A percentile compares a stretch with the other conserved stretches of the same genome.
Conservation (phyloP, 2,888 invertebrate species). For the Rhingia rostrata region DNA sequence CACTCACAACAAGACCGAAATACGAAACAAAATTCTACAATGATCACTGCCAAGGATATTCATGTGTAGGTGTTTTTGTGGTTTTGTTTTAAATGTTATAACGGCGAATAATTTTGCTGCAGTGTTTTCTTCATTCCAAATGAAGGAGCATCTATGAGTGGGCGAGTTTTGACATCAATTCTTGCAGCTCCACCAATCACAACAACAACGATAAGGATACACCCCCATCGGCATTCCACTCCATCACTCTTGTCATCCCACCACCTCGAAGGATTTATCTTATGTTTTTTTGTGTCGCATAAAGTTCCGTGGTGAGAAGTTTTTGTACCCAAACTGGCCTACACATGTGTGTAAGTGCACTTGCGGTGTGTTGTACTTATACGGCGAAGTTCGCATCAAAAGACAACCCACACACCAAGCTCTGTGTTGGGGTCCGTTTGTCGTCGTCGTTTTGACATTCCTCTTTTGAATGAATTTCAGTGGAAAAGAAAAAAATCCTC, state of each 20-base stretch:
- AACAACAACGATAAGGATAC: constrained; percentile 8
- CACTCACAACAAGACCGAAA: neutral
- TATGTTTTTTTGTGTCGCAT: constrained; percentile 48
- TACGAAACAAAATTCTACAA: constrained; percentile 23
- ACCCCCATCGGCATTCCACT: constrained; percentile 23
- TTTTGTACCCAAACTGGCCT: constrained; percentile 30
- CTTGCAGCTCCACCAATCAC: constrained; percentile 28
- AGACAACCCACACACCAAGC: constrained; percentile 25
- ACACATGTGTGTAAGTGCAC: constrained; percentile 51
- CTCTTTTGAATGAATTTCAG: constrained; percentile 59
- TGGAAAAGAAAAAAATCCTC: constrained; percentile 35
- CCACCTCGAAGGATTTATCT: constrained; percentile 30
- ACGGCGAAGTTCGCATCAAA: constrained; percentile 55
- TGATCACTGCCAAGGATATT: constrained; percentile 64
- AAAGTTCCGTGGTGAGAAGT: constrained; percentile 58
- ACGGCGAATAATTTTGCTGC: constrained; percentile 31
- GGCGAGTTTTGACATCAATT: constrained; percentile 31
- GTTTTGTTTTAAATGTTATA: constrained; percentile 4
- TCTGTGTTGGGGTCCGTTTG: constrained; percentile 16
- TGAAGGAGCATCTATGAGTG: constrained; percentile 47
- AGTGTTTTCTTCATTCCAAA: constrained; percentile 1
- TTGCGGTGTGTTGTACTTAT: constrained; percentile 22
- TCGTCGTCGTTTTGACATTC: constrained; percentile 63
- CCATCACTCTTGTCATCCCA: constrained; percentile 13
- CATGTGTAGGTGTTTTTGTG: constrained; percentile 20